Evolutionary conservation across 2,888 invertebrate genomes (phyloP).

Genomic region (Pseudococcus longispinus): DNA sequence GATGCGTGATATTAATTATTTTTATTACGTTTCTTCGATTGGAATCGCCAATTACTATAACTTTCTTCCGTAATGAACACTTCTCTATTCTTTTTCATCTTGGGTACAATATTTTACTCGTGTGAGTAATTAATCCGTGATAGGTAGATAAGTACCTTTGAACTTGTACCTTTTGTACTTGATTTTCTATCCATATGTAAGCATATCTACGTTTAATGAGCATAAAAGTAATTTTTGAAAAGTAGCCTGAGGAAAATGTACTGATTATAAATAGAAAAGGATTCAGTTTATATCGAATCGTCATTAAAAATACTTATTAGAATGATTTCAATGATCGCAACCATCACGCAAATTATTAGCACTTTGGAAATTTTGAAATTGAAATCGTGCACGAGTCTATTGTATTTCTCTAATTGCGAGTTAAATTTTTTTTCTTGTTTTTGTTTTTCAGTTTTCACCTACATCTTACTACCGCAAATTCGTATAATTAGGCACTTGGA

Average conservation of each 20-base stretch:
- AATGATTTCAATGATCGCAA: not conserved
- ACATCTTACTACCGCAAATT: not conserved
- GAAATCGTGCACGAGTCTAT: not conserved
- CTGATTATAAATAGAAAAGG: not conserved
- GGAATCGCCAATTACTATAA: not conserved
- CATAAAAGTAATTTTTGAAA: not conserved
- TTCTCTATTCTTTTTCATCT: not conserved
- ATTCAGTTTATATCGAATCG: not conserved
- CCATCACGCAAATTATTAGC: not conserved
- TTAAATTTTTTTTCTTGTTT: not conserved
- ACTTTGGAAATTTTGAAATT: not conserved
- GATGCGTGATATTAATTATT: conserved; percentile 39
- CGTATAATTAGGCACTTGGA: not conserved
- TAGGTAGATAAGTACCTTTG: not conserved
- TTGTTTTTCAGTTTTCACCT: not conserved
- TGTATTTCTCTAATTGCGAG: not conserved
- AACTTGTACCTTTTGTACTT: not conserved
- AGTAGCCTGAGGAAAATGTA: not conserved
- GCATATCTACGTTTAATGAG: not conserved
- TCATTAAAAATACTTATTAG: not conserved
- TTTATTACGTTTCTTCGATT: conserved; percentile 30
- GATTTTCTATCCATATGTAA: not conserved
- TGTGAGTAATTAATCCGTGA: not conserved
- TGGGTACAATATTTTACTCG: not conserved
- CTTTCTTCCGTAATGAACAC: not conserved